Evolutionary conservation across 2,113 vertebrate species (phyloP).

Genomic region (Poeciliopsis occidentalis): DNA sequence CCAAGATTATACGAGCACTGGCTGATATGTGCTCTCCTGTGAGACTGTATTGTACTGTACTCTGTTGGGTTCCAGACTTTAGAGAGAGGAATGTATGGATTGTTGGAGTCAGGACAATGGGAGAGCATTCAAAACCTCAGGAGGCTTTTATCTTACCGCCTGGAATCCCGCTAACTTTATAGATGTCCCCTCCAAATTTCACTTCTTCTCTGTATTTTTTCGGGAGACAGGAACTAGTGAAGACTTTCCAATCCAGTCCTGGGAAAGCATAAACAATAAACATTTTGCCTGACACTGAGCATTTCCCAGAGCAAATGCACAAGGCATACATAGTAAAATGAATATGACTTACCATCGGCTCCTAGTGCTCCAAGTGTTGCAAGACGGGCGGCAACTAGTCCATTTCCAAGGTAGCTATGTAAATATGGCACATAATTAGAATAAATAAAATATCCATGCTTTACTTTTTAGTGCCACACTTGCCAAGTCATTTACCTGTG

Average conservation of each 20-base stretch:
- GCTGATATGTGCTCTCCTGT: slow-evolving; percentile 56
- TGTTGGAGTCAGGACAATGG: slow-evolving; percentile 39
- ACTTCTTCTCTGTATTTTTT: slow-evolving; percentile 90
- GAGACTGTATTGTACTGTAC: slow-evolving; percentile 61
- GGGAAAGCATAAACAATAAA: slow-evolving; percentile 35
- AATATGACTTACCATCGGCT: slow-evolving; percentile 82
- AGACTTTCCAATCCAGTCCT: slow-evolving; percentile 82
- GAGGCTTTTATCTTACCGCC: slow-evolving; percentile 84
- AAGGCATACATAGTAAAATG: not conserved
- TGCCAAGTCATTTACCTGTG: slow-evolving; percentile 85
- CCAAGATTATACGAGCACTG: slow-evolving; percentile 55
- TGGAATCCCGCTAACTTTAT: slow-evolving; percentile 90
- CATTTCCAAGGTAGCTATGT: slow-evolving; percentile 94
- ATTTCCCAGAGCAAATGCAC: slow-evolving; percentile 1
- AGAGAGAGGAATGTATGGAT: slow-evolving; percentile 56
- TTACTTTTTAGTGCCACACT: not conserved
- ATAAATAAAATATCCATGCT: not conserved
- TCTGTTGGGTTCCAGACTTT: slow-evolving; percentile 42
- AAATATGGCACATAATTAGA: slow-evolving; percentile 36
- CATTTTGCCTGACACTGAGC: not conserved
- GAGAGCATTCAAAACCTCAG: slow-evolving; percentile 61
- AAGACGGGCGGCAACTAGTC: slow-evolving; percentile 90
- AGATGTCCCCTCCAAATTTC: slow-evolving; percentile 90
- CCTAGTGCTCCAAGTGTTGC: slow-evolving; percentile 91
- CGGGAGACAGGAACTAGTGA: slow-evolving; percentile 92